These are phyloP conservation scores for Scelioninae gen. 1 DNA, from an alignment of 2,888 invertebrate genomes.

Conservation along the genomic window DNA sequence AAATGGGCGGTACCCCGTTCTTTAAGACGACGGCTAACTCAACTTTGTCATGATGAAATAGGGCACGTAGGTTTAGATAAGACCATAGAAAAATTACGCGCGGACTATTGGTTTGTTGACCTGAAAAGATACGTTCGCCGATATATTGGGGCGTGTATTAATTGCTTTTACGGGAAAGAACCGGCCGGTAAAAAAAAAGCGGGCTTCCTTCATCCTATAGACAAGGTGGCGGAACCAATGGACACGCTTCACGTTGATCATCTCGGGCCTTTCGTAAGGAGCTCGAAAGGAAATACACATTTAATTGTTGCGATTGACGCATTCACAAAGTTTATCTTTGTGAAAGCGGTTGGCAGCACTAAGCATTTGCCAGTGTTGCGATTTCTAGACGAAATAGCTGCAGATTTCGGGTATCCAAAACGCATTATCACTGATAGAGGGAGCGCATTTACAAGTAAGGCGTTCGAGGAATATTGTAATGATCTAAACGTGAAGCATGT, in stretches of 20 bases:
- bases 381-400: background rate
- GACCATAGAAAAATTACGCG: background rate
- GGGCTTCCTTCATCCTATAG: background rate
- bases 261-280: background rate
- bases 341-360: background rate
- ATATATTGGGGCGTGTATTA: constrained; percentile 75
- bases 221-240: background rate
- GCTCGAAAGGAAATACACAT: background rate
- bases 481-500: background rate
- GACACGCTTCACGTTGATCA: background rate
- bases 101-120: background rate
- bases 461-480: background rate
- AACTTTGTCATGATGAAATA: background rate
- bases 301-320: background rate
- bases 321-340: background rate
- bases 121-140: constrained; percentile 6
- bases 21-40: background rate
- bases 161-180: constrained; percentile 79
- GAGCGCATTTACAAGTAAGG: constrained; percentile 1
- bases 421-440: constrained; percentile 7
- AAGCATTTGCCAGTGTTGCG: background rate
- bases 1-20: background rate
- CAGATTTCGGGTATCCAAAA: background rate
- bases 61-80: constrained; percentile 1
- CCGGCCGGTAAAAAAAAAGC: constrained; percentile 71